phyloP scores from a whole-genome alignment of 2,888 invertebrate genomes.

The Caprella mutica region DNA sequence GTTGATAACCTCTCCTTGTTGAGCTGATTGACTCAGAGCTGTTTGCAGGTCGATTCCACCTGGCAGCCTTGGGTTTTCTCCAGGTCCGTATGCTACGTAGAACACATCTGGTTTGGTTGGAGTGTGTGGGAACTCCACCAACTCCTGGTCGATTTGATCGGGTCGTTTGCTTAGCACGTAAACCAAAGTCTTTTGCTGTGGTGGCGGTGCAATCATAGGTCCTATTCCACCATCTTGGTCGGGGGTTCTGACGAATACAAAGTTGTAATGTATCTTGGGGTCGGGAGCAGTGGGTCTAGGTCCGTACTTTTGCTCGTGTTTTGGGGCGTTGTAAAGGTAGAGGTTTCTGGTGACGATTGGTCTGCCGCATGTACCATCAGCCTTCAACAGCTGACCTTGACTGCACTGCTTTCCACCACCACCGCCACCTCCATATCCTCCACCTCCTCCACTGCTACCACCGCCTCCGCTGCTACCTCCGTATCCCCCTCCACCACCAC shows the following conservation, averaged over 20 bases:
- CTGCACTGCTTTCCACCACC: conserved; percentile 11
- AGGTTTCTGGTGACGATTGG: conserved; percentile 16
- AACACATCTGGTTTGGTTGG: conserved; percentile 9
- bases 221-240: conserved; percentile 6
- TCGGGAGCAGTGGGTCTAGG: conserved; percentile 16
- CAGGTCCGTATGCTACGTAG: conserved; percentile 14
- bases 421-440: no score
- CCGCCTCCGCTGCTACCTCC: no score
- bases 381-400: conserved; percentile 12
- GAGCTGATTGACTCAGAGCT: conserved; percentile 8
- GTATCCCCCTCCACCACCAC: no score
- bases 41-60: conserved; percentile 10
- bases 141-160: neutral
- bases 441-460: no score
- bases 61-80: conserved; percentile 14
- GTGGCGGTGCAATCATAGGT: conserved; percentile 22
- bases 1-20: conserved; percentile 7
- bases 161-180: conserved; percentile 21
- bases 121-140: conserved; percentile 15
- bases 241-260: conserved; percentile 23
- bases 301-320: neutral
- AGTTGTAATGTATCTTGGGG: conserved; percentile 21
- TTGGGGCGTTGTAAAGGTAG: conserved; percentile 21
- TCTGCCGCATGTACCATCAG: conserved; percentile 15
- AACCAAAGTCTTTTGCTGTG: conserved; percentile 17